Conservation (phyloP, 2,888 invertebrate genomes). For the Periphyllus acericola region DNA sequence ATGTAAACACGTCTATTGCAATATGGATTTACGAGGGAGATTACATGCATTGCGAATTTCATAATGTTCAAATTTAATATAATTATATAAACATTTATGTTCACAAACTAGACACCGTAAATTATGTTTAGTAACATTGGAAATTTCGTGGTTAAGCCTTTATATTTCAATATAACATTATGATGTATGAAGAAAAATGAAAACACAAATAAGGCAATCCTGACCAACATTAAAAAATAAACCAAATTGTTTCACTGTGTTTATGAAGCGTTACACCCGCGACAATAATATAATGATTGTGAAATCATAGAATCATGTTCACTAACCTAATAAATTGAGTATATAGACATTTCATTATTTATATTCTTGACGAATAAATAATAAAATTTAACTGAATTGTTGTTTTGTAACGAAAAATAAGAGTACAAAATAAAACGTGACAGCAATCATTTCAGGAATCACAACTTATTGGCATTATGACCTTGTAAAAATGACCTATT, state of each 20-base stretch:
- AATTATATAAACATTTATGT: not conserved
- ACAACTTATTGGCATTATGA: not conserved
- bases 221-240: conserved; percentile 43
- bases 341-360: conserved; percentile 16
- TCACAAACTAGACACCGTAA: not conserved
- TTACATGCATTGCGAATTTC: not conserved
- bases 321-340: conserved; percentile 31
- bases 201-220: conserved; percentile 45
- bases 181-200: conserved; percentile 19
- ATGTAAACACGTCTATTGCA: no score
- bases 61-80: not conserved
- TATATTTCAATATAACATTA: conserved; percentile 34
- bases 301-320: conserved; percentile 38
- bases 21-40: not conserved
- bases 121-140: conserved; percentile 6
- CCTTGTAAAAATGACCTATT: conserved; percentile 31
- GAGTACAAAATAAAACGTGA: not conserved
- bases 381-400: conserved; percentile 2
- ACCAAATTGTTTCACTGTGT: conserved; percentile 36
- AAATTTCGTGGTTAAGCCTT: conserved; percentile 52
- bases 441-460: not conserved
- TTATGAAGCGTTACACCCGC: conserved; percentile 54
- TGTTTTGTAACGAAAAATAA: not conserved
- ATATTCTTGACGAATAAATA: not conserved
- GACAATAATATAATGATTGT: conserved; percentile 53